Conservation (phyloP, 1,140 invertebrate genomes). For the Drosophila tristis region DNA sequence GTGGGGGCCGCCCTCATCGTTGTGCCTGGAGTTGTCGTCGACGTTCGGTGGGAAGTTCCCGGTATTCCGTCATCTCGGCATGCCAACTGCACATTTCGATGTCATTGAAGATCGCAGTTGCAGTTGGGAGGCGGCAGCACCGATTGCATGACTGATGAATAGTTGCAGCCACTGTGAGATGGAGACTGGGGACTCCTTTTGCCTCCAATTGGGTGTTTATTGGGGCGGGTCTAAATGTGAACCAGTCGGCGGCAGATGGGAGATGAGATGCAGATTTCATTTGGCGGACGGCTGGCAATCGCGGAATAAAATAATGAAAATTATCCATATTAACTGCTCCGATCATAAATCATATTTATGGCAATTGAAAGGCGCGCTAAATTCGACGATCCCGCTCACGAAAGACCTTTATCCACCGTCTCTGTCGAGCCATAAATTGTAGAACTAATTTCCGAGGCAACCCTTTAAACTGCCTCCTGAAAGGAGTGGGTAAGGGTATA, state of each 20-base stretch:
- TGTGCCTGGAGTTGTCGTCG: conserved; percentile 18
- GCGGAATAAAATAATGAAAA: conserved; percentile 46
- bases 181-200: neutral
- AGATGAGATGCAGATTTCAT: conserved; percentile 35
- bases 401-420: neutral
- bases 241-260: conserved; percentile 2
- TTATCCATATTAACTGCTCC: conserved; percentile 77
- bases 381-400: conserved; percentile 18
- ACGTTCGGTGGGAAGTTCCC: conserved; percentile 39
- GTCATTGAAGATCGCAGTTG: conserved; percentile 72
- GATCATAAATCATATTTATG: conserved; percentile 82
- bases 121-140: conserved; percentile 24
- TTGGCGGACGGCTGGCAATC: conserved; percentile 7
- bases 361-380: conserved; percentile 77
- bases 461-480: conserved; percentile 65
- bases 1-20: conserved; percentile 40
- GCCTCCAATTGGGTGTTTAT: conserved; percentile 47
- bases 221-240: conserved; percentile 55
- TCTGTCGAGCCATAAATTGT: conserved; percentile 61
- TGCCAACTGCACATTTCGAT: conserved; percentile 78
- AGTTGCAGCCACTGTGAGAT: conserved; percentile 24
- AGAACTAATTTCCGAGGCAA: conserved; percentile 75
- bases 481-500: neutral
- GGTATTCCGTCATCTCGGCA: conserved; percentile 29
- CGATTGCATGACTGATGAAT: conserved; percentile 65